phyloP scores from a whole-genome alignment of 2,113 vertebrate species.

The Pseudorectes ferrugineus region DNA sequence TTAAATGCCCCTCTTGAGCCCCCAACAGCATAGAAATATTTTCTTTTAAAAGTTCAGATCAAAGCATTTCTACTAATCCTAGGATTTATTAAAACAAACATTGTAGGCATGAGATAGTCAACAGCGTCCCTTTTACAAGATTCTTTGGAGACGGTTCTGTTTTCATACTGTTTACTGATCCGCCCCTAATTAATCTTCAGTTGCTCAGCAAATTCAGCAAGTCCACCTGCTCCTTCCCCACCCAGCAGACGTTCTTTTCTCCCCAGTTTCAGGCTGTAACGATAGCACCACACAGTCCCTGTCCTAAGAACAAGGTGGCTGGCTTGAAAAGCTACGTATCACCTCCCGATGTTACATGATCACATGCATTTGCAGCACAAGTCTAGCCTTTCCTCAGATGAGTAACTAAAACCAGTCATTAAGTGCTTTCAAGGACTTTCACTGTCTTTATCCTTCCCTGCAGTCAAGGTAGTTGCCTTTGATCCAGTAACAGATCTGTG shows the following conservation, averaged over 20 bases:
- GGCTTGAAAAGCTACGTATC: slow-evolving; percentile 18
- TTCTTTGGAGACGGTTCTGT: slow-evolving; percentile 48
- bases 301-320: slow-evolving; percentile 19
- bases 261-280: not conserved
- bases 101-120: slow-evolving; percentile 46
- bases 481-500: slow-evolving; percentile 99
- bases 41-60: slow-evolving; percentile 58
- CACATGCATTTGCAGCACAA: not conserved
- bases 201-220: slow-evolving; percentile 41
- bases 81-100: slow-evolving; percentile 62
- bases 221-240: slow-evolving; percentile 39
- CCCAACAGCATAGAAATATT: slow-evolving; percentile 60
- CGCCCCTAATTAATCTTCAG: slow-evolving; percentile 47
- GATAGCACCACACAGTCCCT: slow-evolving; percentile 9
- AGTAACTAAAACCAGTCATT: slow-evolving; percentile 43
- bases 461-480: slow-evolving; percentile 96
- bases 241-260: not conserved
- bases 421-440: slow-evolving; percentile 22
- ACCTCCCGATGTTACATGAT: not conserved
- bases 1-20: slow-evolving; percentile 45
- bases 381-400: slow-evolving; percentile 31
- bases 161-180: slow-evolving; percentile 43
- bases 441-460: slow-evolving; percentile 81
- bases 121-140: slow-evolving; percentile 49
- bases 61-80: slow-evolving; percentile 61